Conservation (phyloP, 2,888 invertebrate genomes). For the Nomada ferruginata region DNA sequence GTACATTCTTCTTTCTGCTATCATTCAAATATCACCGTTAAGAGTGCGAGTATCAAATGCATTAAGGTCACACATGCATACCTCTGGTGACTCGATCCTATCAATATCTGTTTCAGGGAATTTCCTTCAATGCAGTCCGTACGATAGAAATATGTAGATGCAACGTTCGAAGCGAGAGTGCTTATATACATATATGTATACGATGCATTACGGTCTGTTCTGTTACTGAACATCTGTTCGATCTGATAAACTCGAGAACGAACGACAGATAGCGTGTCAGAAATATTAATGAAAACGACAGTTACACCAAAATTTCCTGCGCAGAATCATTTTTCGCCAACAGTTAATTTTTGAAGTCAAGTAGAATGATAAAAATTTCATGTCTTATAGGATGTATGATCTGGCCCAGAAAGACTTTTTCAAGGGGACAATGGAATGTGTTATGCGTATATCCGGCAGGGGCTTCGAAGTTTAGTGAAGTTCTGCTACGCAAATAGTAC, state of each 20-base stretch:
- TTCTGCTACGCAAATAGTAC: constrained; percentile 42
- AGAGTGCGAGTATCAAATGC: constrained; percentile 60
- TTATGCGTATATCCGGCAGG: constrained; percentile 10
- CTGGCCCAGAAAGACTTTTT: constrained; percentile 2
- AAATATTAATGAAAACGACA: background rate
- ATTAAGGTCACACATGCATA: constrained; percentile 36
- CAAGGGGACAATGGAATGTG: constrained; percentile 22
- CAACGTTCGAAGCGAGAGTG: background rate
- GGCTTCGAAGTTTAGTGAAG: constrained; percentile 39
- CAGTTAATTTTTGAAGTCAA: background rate
- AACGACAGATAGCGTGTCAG: constrained; percentile 1
- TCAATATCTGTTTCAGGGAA: constrained; percentile 25
- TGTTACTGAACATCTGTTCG: constrained; percentile 26
- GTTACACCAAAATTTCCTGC: too few species aligned
- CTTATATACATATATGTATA: constrained; percentile 2
- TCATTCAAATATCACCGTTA: background rate
- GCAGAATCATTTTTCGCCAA: background rate
- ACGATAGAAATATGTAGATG: constrained; percentile 5
- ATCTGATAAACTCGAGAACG: constrained; percentile 29
- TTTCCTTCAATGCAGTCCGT: constrained; percentile 1
- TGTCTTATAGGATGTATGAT: background rate
- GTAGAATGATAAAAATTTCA: background rate
- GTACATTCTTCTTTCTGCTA: background rate
- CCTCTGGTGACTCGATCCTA: constrained; percentile 9
- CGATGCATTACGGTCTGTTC: constrained; percentile 26